Evolutionary conservation across 2,113 vertebrate species (phyloP), one percentile per base, ranked within the genome.

Genomic region (Psammodynastes pulverulentus): DNA sequence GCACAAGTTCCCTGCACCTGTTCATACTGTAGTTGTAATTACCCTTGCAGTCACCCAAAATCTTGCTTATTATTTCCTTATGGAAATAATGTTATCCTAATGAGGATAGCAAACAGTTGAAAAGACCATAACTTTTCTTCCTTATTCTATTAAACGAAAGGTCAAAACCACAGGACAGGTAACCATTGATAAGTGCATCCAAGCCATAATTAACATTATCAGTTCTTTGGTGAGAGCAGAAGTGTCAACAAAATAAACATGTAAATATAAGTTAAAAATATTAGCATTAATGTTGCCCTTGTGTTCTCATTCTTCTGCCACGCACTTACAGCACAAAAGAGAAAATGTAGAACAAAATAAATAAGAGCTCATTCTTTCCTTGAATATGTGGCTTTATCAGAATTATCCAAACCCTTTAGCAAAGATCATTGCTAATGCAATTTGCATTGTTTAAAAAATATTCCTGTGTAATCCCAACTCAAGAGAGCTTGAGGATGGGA

Each of bases 21-120:
- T 94, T 96, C 86, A 94, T 34, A 84, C 58, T 62, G 6, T 94
- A 92, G 92, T 96, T 96, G 90, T 95, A 97, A 96, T 95, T 96
- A 97, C 34, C 51, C 92, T 92, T 93, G 15, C 87, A 95, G 90
- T 94, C 94, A 95, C 92, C 93, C 72, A 93, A 96, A 96, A 86
- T 94, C 92, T 91, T 90, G 53, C 91, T 93, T 87, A 95, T 84
- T 15, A 79, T 56, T 96, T 96, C 88, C 54, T 92, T 62, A 94
- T 53, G 96, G 54, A 2, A 95, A 67, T 67, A 67, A 67, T 34
- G 29, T 15, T 67, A 67, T 67, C 62, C 91, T 84, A 72, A 91
- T 92, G 84, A 58, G 62, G 58, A 91, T 93, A 26, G 79, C 90
- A 88, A 95, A 19, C 10, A 93, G 51, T 86, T 48, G 89, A 79